phyloP scores from a whole-genome alignment of 2,113 vertebrate species.

The Taurulus bubalis region DNA sequence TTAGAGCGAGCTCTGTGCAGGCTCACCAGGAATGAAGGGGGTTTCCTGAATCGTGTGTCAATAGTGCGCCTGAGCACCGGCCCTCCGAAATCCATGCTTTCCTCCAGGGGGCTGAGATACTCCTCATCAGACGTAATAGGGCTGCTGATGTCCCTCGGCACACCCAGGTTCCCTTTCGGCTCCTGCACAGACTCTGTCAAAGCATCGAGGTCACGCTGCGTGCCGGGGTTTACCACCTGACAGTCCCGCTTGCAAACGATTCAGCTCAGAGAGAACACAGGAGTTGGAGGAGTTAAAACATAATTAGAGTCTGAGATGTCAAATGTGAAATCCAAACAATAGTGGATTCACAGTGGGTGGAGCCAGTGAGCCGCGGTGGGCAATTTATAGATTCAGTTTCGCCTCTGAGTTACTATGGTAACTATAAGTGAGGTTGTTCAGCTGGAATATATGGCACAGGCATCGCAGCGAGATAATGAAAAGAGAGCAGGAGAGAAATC shows the following conservation, averaged over 20 bases:
- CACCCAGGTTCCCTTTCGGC: conserved; percentile 75
- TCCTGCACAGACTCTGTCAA: conserved; percentile 76
- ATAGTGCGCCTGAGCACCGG: conserved; percentile 73
- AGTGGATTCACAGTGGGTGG: conserved; percentile 67
- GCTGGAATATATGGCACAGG: conserved; percentile 74
- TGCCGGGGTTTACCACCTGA: background rate
- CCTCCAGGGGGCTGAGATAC: conserved; percentile 96
- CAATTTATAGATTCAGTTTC: conserved; percentile 82
- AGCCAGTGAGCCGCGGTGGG: conserved; percentile 66
- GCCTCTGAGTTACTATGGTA: conserved; percentile 83
- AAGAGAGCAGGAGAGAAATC: conserved; percentile 46
- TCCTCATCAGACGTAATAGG: conserved; percentile 98
- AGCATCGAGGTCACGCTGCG: background rate
- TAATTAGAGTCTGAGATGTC: conserved; percentile 50
- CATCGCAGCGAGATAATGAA: conserved; percentile 58
- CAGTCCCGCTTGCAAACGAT: background rate
- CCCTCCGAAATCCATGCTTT: conserved; percentile 87
- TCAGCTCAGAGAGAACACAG: background rate
- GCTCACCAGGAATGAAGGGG: conserved; percentile 93
- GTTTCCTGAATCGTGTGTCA: conserved; percentile 88
- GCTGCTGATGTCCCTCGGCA: conserved; percentile 89
- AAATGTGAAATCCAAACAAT: conserved; percentile 69
- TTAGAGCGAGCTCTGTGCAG: background rate
- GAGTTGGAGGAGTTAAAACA: conserved; percentile 22
- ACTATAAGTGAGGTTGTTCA: conserved; percentile 79